phyloP scores from a whole-genome alignment of 2,888 invertebrate genomes.

The Chrysolina americana region DNA sequence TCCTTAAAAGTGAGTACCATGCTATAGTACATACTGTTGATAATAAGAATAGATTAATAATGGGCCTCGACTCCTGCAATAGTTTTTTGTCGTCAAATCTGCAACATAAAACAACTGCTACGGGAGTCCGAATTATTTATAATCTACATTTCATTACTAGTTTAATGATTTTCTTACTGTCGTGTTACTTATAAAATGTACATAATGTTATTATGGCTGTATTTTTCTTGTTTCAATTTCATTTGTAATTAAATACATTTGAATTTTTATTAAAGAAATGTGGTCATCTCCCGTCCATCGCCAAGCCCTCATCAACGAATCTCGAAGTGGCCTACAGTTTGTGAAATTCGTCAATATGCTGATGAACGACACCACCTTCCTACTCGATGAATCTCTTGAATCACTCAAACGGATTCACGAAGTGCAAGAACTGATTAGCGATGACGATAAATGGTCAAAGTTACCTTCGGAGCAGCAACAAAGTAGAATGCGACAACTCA shows the following conservation, averaged over 20 bases:
- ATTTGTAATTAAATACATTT: not conserved
- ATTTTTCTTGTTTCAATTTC: no score
- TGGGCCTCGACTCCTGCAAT: no score
- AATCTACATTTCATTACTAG: no score
- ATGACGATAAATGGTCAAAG: conserved; percentile 78
- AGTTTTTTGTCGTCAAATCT: no score
- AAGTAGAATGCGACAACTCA: conserved; percentile 82
- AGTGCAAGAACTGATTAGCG: conserved; percentile 88
- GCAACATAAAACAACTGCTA: no score
- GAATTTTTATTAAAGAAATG: conserved; percentile 73
- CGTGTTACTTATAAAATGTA: no score
- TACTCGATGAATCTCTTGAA: conserved; percentile 95
- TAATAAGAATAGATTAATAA: no score
- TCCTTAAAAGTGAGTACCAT: conserved; percentile 79
- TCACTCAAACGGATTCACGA: conserved; percentile 90
- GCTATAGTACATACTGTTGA: no score
- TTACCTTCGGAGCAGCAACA: conserved; percentile 81
- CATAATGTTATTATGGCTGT: no score
- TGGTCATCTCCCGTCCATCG: conserved; percentile 94
- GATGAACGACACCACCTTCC: conserved; percentile 98
- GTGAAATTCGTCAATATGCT: conserved; percentile 98
- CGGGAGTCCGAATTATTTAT: no score
- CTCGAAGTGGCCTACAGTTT: conserved; percentile 91
- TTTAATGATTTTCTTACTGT: no score
- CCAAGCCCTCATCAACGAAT: conserved; percentile 90